Evolutionary conservation across 2,113 vertebrate species (phyloP).

Genomic region (Ictalurus furcatus): DNA sequence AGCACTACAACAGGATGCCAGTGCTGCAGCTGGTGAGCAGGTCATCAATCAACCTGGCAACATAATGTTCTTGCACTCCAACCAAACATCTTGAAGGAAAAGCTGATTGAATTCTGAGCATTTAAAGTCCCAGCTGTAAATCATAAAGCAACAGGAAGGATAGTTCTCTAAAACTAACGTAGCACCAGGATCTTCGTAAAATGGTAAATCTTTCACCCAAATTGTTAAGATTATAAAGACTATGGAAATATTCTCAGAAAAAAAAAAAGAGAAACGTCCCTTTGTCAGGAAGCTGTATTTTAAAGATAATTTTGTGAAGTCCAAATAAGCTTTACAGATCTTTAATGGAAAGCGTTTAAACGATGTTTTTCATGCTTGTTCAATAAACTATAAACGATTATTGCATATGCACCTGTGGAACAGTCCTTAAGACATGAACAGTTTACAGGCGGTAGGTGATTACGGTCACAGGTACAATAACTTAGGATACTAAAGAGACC

Average conservation of each 20-base stretch:
- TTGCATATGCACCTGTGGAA: too few relatives aligned
- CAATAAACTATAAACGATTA: too few relatives aligned
- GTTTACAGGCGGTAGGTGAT: too few relatives aligned
- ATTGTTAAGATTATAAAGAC: background rate
- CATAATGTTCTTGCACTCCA: constrained; percentile 30
- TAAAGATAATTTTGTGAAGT: too few relatives aligned
- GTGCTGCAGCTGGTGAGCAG: constrained; percentile 56
- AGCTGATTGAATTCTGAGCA: constrained; percentile 8
- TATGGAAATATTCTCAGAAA: background rate
- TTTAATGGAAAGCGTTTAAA: too few relatives aligned
- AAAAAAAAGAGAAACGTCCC: too few relatives aligned
- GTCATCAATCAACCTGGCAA: constrained; percentile 70
- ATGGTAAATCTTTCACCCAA: background rate
- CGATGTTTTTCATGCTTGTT: too few relatives aligned
- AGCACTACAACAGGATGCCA: constrained; percentile 63
- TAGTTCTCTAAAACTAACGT: background rate
- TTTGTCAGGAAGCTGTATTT: too few relatives aligned
- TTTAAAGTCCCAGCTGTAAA: background rate
- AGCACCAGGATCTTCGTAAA: background rate
- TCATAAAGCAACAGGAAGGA: background rate
- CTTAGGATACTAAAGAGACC: too few relatives aligned
- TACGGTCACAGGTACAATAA: too few relatives aligned
- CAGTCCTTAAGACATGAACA: too few relatives aligned
- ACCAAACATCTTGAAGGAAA: constrained; percentile 21
- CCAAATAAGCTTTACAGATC: too few relatives aligned